Conservation (phyloP, 2,113 vertebrate species). For the Tiliqua scincoides region DNA sequence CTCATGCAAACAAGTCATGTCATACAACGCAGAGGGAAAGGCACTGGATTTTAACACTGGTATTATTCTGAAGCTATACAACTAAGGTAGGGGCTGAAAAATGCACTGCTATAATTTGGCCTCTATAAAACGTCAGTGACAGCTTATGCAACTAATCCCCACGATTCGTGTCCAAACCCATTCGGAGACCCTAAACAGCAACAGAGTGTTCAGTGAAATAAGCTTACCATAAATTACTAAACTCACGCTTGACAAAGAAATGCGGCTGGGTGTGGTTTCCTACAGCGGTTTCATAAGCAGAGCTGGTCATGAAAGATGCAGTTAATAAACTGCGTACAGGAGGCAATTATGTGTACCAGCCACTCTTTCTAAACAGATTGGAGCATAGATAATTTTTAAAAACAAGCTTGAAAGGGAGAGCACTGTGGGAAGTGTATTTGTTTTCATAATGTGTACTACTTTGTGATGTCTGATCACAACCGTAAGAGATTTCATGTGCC, state of each 20-base stretch:
- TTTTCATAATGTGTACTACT: not conserved
- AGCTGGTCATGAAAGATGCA: not conserved
- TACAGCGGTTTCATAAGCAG: not conserved
- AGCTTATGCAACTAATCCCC: not conserved
- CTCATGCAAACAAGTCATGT: no score
- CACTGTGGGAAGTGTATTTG: not conserved
- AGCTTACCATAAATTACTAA: not conserved
- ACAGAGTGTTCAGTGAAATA: not conserved
- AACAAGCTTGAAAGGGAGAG: not conserved
- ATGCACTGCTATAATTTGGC: no score
- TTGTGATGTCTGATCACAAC: not conserved
- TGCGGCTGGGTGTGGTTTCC: not conserved
- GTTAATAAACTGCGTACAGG: not conserved
- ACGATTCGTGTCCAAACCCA: not conserved
- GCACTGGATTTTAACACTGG: no score
- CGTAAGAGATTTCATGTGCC: not conserved
- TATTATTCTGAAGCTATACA: no score
- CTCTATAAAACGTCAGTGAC: not conserved
- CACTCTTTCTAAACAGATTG: not conserved
- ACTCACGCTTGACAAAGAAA: not conserved
- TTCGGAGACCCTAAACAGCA: not conserved
- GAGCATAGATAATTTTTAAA: not conserved
- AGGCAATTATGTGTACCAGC: not conserved
- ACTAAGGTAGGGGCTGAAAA: not conserved
- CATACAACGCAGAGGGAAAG: no score